Conservation (phyloP, 2,113 vertebrate species). For the Pipa parva region DNA sequence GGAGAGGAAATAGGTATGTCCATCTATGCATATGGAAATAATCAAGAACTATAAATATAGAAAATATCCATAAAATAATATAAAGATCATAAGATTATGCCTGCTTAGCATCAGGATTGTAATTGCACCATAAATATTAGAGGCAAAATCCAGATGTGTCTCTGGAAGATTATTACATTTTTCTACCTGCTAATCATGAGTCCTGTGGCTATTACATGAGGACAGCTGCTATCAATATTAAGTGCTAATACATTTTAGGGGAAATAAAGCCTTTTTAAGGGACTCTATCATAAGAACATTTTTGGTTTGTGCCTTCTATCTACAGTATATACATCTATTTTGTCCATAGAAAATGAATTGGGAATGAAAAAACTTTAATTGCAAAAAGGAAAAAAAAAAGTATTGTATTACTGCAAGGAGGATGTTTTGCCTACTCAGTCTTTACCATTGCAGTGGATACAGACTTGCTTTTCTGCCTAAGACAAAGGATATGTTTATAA, state of each 20-base stretch:
- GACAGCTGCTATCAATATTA: slow-evolving; percentile 27
- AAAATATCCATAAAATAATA: slow-evolving; percentile 20
- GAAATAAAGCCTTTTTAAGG: slow-evolving; percentile 1
- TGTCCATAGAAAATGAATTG: no score
- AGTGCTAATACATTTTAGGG: slow-evolving; percentile 1
- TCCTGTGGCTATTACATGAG: background rate
- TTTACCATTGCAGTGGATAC: no score
- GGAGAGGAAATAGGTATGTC: background rate
- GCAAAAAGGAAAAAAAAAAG: no score
- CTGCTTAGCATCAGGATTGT: slow-evolving; percentile 8
- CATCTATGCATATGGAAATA: background rate
- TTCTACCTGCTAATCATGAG: slow-evolving; percentile 33
- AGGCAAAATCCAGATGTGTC: slow-evolving; percentile 35
- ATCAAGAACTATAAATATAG: slow-evolving; percentile 18
- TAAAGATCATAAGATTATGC: slow-evolving; percentile 3
- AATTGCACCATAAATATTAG: slow-evolving; percentile 30
- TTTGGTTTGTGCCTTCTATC: no score
- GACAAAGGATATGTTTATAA: no score
- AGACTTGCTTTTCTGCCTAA: no score
- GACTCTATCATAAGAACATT: no score
- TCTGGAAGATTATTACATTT: slow-evolving; percentile 27
- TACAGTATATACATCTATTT: no score
- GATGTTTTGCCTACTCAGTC: no score
- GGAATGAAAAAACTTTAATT: no score
- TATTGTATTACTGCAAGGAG: background rate